phyloP scores from a whole-genome alignment of 2,888 invertebrate genomes.

The Apomyelois bistriatella region DNA sequence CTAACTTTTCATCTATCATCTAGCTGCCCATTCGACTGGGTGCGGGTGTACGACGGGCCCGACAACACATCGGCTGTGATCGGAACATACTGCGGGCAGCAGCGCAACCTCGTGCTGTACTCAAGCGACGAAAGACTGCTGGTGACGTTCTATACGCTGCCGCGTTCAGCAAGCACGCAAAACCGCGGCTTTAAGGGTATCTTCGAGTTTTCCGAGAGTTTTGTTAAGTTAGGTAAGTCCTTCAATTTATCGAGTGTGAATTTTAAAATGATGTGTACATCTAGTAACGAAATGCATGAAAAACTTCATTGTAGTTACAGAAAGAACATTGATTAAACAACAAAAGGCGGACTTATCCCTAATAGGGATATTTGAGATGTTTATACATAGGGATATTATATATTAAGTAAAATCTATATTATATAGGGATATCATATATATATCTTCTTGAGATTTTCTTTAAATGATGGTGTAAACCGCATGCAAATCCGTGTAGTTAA shows the following conservation, averaged over 20 bases:
- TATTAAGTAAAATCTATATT: too few species aligned
- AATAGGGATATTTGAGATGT: too few species aligned
- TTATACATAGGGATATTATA: too few species aligned
- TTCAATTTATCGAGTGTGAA: background rate
- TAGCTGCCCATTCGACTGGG: constrained; percentile 99
- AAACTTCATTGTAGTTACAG: too few species aligned
- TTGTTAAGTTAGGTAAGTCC: constrained; percentile 95
- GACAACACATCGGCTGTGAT: constrained; percentile 93
- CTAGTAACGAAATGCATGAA: too few species aligned
- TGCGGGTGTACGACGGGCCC: constrained; percentile 97
- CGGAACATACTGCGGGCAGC: constrained; percentile 98
- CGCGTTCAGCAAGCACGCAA: constrained; percentile 95
- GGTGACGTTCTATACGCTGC: constrained; percentile 94
- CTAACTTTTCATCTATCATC: background rate
- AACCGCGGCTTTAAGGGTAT: constrained; percentile 99
- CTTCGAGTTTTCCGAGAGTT: constrained; percentile 98
- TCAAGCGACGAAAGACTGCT: constrained; percentile 95
- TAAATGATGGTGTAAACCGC: too few species aligned
- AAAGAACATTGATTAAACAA: too few species aligned
- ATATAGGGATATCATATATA: too few species aligned
- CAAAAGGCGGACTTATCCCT: too few species aligned
- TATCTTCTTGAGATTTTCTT: too few species aligned
- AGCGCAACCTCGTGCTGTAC: constrained; percentile 96
- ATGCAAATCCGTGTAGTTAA: too few species aligned
- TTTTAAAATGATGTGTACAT: background rate